phyloP scores from a whole-genome alignment of 2,113 vertebrate genomes.

The Hippocampus guttulatus region DNA sequence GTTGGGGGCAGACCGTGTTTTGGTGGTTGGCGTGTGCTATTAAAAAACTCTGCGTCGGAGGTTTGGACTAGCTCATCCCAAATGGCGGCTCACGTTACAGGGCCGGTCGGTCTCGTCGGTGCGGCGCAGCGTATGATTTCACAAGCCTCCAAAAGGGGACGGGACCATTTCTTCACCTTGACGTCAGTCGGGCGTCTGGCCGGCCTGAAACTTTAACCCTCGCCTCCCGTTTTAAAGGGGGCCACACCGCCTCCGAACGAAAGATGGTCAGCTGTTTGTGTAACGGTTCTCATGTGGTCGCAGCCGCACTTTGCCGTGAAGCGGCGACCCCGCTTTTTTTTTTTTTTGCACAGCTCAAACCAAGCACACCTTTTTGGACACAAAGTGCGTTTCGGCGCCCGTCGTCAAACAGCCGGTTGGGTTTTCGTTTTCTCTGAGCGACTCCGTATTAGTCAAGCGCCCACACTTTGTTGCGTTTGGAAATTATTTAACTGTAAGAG shows the following conservation, averaged over 20 bases:
- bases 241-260: not conserved
- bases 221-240: not conserved
- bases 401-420: not conserved
- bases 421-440: not conserved
- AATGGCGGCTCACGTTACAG: slow-evolving; percentile 1
- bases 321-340: not conserved
- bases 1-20: not conserved
- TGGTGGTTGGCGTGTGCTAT: not conserved
- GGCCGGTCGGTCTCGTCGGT: not conserved
- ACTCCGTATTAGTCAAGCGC: too few relatives aligned
- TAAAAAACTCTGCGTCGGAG: not conserved
- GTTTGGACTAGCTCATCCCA: not conserved
- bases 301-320: not conserved
- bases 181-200: not conserved
- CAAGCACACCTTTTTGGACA: not conserved
- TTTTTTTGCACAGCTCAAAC: not conserved
- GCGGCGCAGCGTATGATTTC: not conserved
- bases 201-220: not conserved
- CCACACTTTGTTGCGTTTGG: not conserved
- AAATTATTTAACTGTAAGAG: not conserved
- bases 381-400: not conserved
- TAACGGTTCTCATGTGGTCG: not conserved
- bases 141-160: not conserved
- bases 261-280: slow-evolving; percentile 1
- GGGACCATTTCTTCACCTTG: not conserved